Base-by-base conservation (phyloP, 2,888 invertebrate genomes). In the Mimachlamys varia region DNA sequence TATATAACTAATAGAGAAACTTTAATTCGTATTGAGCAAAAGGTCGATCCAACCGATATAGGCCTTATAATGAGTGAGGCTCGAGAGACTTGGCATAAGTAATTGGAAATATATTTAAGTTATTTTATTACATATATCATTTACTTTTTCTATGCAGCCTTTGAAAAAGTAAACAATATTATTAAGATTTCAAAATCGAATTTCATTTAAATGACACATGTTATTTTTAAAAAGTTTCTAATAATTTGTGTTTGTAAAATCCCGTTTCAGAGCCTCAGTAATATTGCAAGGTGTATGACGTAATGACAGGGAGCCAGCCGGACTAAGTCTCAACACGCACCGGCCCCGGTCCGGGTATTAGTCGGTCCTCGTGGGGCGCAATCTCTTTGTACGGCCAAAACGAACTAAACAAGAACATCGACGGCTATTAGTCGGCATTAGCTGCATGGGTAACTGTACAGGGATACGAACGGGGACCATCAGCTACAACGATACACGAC, bases 331-430 rank as follows among this genome's bases (percentile, higher is more conserved):
- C 49, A 44, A 87, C 89, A 89, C 89, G 89, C 13, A 44, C 89
- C 89, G 15, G 76, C 22, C 15, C 22, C 37, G 58, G 4, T 87
- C 87, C 87, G 44, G 76, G 87, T 89, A 49, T 76, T 49, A 62
- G 27, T 55, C 38, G 12, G 76, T 87, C 17, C 76, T 89, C 76
- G 76, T 87, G 87, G 87, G 37, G 87, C 44, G 33, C 15, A 49
- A 49, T 27, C n/a, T 89, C 76, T 58, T 62, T 50, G 44, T n/a
- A 27, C 76, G 33, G 13, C 50, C 87, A 37, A 89, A 38, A 58
- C 44, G 27, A 53, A 55, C 53, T 87, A 90, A 90, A 90, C 90
- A 90, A 58, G 44, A 50, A 89, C 37, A 90, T 90, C 88, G 90
- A 90, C 87, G 89, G 87, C 90, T 90, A 87, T 90, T 90, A 90